Evolutionary conservation across 2,113 vertebrate genomes (phyloP).

Genomic region (Trochalopteron elliotii): DNA sequence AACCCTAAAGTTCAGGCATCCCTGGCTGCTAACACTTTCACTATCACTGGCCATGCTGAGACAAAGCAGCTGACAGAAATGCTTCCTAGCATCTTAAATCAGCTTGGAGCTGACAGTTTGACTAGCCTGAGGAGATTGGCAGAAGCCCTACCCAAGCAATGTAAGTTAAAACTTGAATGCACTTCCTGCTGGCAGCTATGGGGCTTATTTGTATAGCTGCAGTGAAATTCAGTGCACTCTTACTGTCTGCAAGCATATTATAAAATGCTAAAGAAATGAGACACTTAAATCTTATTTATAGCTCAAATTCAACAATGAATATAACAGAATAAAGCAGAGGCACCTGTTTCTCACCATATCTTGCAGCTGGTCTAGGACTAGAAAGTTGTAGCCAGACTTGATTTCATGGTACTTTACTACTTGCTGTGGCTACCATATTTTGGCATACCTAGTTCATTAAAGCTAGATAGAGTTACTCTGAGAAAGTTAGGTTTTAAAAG

Average conservation of each 20-base stretch:
- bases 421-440: not conserved
- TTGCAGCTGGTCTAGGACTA: not conserved
- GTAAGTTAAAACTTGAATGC: conserved; percentile 73
- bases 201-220: not conserved
- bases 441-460: not conserved
- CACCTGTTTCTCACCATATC: not conserved
- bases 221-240: not conserved
- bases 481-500: not conserved
- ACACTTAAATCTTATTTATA: not conserved
- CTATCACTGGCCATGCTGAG: conserved; percentile 95
- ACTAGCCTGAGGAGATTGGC: conserved; percentile 94
- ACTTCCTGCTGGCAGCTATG: not conserved
- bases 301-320: not conserved
- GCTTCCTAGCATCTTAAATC: conserved; percentile 95
- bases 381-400: not conserved
- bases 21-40: conserved; percentile 96
- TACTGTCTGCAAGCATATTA: not conserved
- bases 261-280: not conserved
- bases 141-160: conserved; percentile 92
- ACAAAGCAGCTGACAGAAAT: conserved; percentile 98
- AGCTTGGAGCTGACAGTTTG: conserved; percentile 95
- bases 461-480: not conserved
- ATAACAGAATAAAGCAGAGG: not conserved
- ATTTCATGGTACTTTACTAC: not conserved
- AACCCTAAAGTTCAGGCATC: conserved; percentile 99